Conservation (phyloP, 2,113 vertebrate species). For the Solea senegalensis region DNA sequence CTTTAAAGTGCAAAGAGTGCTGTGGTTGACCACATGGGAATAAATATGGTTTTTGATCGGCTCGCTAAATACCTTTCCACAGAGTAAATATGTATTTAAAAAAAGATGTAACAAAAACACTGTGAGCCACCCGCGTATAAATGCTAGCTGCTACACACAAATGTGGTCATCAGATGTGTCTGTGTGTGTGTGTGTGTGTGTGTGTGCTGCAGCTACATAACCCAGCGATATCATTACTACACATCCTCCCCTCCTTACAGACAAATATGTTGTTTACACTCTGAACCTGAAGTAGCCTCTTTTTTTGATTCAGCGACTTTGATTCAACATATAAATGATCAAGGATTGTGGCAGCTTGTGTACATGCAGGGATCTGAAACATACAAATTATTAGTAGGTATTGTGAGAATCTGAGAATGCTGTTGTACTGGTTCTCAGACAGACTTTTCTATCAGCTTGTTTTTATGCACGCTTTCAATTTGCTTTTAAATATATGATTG, state of each 20-base stretch:
- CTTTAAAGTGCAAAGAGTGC: conserved; percentile 81
- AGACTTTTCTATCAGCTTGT: too few species aligned
- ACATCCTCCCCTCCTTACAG: conserved; percentile 32
- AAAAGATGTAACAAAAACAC: conserved; percentile 50
- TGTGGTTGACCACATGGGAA: conserved; percentile 86
- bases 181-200: conserved; percentile 6
- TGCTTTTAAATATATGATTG: too few species aligned
- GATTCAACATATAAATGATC: not conserved
- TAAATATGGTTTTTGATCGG: conserved; percentile 90
- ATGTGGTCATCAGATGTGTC: conserved; percentile 54
- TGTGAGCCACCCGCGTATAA: conserved; percentile 79
- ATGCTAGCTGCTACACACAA: conserved; percentile 72
- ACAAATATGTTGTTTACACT: conserved; percentile 47
- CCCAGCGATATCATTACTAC: conserved; percentile 36
- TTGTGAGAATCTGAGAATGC: conserved; percentile 25
- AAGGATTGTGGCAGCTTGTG: conserved; percentile 28
- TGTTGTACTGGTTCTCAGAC: conserved; percentile 22
- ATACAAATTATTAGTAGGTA: conserved; percentile 1
- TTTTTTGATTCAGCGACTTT: conserved; percentile 37
- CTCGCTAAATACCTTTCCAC: conserved; percentile 85
- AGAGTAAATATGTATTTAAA: conserved; percentile 84
- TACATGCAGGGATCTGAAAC: conserved; percentile 14
- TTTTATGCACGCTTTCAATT: too few species aligned
- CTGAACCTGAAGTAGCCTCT: conserved; percentile 37
- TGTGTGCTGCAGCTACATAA: conserved; percentile 36